phyloP scores from a whole-genome alignment of 2,797 vertebrate genomes.

The Otus scops region DNA sequence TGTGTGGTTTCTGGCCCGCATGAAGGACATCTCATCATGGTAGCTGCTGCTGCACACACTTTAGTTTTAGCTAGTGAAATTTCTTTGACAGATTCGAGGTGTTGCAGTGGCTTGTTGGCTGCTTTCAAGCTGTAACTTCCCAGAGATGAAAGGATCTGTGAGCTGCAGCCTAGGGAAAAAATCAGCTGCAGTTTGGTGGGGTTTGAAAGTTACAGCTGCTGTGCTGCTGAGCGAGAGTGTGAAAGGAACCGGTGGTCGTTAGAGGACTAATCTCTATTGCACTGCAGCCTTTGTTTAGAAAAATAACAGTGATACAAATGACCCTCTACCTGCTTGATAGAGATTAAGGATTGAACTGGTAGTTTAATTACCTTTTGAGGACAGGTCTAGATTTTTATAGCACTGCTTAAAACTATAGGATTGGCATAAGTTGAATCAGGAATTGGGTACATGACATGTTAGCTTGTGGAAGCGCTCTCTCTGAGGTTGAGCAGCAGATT shows the following conservation, averaged over 20 bases:
- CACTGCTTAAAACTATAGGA: background rate
- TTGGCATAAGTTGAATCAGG: background rate
- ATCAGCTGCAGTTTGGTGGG: background rate
- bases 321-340: background rate
- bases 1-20: rapidly evolving
- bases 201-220: background rate
- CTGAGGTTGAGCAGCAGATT: background rate
- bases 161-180: background rate
- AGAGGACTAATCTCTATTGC: background rate
- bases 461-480: background rate
- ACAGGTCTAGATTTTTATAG: background rate
- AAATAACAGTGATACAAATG: background rate
- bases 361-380: background rate
- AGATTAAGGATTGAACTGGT: background rate
- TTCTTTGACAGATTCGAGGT: background rate
- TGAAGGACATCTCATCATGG: background rate
- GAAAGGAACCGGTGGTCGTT: background rate
- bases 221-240: too few species aligned
- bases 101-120: background rate
- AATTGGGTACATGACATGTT: background rate
- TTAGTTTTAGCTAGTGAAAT: background rate
- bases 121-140: background rate
- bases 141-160: background rate
- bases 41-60: rapidly evolving
- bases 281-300: background rate